Evolutionary conservation across 1,140 invertebrate genomes (phyloP), one percentile per base, ranked within the genome.

Genomic region (Liolophura sinensis): DNA sequence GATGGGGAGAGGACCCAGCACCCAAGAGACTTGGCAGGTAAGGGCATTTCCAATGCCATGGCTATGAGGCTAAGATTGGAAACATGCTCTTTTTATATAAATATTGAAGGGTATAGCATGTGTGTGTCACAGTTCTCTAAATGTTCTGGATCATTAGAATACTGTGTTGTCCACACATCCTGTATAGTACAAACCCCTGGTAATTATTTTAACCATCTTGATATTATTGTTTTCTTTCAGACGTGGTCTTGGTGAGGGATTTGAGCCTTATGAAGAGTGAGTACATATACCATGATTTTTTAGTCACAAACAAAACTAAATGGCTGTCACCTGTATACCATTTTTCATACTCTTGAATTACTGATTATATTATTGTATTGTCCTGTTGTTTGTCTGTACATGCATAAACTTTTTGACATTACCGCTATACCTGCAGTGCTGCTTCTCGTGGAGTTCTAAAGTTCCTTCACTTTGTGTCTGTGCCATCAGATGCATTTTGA

Each of bases 201-300:
- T 40, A 40, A 40, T 9, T 40, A 40, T 40, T 40, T 40, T 9
- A 40, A 40, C 31, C 3, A 40, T 40, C 3, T 5, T 40, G 9
- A 40, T 3, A 5, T 3, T 9, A 40, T 5, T 40, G 3, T 40
- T 40, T 40, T 5, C 9, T 40, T 40, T 3, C 9, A 40, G 31
- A 7, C 64, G 75, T 7, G 71, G 73, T 63, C 65, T 77, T 48
- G 75, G 75, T 46, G 75, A 77, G 67, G 75, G 75, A 65, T 75
- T 77, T 71, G 75, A 75, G 52, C 57, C 58, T 16, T 56, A 72
- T 62, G 75, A 77, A 61, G 75, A 77, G 75, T 77, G 69, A 77
- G 75, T 77, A 40, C 9, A 65, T 64, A 27, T 16, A 24, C 40
- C 27, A 48, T 15, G n/a, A 12, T 12, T 0, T 22, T 1, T 61